phyloP scores from a whole-genome alignment of 2,888 invertebrate species.

The Drosophila quinaria region DNA sequence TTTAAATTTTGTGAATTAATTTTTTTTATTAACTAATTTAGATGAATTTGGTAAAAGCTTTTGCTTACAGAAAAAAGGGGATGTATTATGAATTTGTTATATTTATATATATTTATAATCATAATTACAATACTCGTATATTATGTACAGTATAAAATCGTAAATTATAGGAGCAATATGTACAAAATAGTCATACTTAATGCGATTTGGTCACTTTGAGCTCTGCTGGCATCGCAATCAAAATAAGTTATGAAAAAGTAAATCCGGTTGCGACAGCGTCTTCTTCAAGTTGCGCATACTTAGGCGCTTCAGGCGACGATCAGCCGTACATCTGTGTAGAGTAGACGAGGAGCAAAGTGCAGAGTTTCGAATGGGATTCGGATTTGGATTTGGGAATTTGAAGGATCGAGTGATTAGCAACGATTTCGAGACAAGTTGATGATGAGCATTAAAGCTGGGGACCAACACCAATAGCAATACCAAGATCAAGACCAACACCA shows the following conservation, averaged over 20 bases:
- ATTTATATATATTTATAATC: not conserved
- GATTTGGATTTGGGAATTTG: conserved; percentile 16
- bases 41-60: too few relatives aligned
- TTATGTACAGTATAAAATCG: conserved; percentile 38
- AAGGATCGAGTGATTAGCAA: conserved; percentile 24
- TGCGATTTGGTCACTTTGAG: conserved; percentile 22
- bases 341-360: conserved; percentile 12
- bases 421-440: conserved; percentile 35
- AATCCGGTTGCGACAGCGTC: conserved; percentile 83
- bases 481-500: conserved; percentile 33
- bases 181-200: conserved; percentile 38
- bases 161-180: conserved; percentile 25
- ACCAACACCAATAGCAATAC: conserved; percentile 29
- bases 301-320: conserved; percentile 73
- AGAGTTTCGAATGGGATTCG: not conserved
- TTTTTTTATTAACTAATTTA: too few relatives aligned
- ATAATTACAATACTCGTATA: conserved; percentile 4
- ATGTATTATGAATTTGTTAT: not conserved
- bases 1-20: too few relatives aligned
- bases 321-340: conserved; percentile 73
- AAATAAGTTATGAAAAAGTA: conserved; percentile 81
- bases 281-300: conserved; percentile 80
- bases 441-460: conserved; percentile 18
- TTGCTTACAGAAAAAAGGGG: not conserved
- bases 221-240: conserved; percentile 43